These are phyloP conservation scores for Holothuria glaberrima DNA, from an alignment of 35 echinoderm and acorn worm genomes.

Conservation along the genomic window DNA sequence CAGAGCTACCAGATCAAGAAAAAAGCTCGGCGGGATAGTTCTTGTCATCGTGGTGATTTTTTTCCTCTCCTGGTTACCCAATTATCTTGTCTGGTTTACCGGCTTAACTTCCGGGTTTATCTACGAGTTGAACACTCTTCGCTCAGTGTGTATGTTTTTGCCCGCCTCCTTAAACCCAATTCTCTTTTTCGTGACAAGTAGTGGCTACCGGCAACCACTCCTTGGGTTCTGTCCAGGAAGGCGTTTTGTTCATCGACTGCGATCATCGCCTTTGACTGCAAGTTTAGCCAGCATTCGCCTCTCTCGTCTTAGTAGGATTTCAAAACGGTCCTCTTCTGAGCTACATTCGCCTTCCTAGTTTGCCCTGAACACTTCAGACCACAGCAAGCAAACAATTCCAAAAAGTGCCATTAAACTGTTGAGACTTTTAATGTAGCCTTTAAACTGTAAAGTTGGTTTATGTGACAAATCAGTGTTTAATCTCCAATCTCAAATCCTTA, in stretches of 20 bases:
- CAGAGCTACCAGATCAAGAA: not conserved
- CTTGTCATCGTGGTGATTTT: not conserved
- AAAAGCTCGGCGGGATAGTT: constrained; percentile 26
- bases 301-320: not conserved
- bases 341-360: too few species aligned
- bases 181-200: constrained; percentile 6
- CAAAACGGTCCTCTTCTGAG: too few species aligned
- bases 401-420: too few species aligned
- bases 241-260: not conserved
- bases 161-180: constrained; percentile 1
- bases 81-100: not conserved
- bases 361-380: too few species aligned
- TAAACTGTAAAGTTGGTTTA: too few species aligned
- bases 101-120: not conserved
- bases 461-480: too few species aligned
- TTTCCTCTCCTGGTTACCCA: constrained; percentile 29
- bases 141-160: not conserved
- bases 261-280: not conserved
- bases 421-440: too few species aligned
- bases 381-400: too few species aligned
- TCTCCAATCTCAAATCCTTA: too few species aligned
- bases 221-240: not conserved
- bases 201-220: not conserved
- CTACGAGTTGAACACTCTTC: too few species aligned
- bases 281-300: not conserved